Percentiles rank a stretch among this genome's conserved stretches.
phyloP scores from a whole-genome alignment of 2,113 vertebrate species.

The Pholis gunnellus region DNA sequence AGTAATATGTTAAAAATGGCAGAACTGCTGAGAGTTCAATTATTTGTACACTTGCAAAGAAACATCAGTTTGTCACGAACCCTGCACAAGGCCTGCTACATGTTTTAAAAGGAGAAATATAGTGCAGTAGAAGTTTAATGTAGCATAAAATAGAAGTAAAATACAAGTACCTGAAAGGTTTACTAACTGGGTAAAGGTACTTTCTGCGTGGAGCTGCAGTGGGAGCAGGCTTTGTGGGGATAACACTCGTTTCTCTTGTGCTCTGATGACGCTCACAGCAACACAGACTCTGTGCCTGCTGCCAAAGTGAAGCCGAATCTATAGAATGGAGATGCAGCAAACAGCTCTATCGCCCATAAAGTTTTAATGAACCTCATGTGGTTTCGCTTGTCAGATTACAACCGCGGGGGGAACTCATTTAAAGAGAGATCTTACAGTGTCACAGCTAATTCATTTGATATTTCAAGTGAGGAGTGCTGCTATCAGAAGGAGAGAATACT shows the following conservation, averaged over 20 bases:
- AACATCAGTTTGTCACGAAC: too few relatives aligned
- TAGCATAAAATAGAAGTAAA: not conserved
- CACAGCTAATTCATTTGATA: slow-evolving; percentile 31
- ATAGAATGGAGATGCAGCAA: slow-evolving; percentile 4
- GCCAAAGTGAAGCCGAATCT: not conserved
- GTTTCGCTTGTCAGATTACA: slow-evolving; percentile 54
- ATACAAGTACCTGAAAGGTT: not conserved
- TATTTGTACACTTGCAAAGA: too few relatives aligned
- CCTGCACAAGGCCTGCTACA: not conserved
- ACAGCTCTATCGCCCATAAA: slow-evolving; percentile 26
- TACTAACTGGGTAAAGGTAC: not conserved
- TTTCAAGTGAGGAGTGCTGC: slow-evolving; percentile 12
- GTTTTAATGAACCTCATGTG: slow-evolving; percentile 61
- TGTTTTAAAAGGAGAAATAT: not conserved
- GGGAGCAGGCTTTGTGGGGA: not conserved
- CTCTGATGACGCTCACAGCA: slow-evolving; percentile 4
- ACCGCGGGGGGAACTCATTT: slow-evolving; percentile 12
- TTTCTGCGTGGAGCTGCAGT: not conserved
- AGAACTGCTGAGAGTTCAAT: too few relatives aligned
- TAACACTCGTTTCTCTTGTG: not conserved
- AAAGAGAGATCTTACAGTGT: slow-evolving; percentile 37
- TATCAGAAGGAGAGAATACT: not conserved
- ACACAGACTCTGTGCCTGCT: not conserved
- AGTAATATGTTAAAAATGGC: too few relatives aligned
- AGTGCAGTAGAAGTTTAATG: not conserved